A percentile compares a stretch with the other conserved stretches of the same genome.
These are phyloP conservation scores for Drosophila yooni DNA, from an alignment of 2,888 invertebrate species.

Conservation along the genomic window DNA sequence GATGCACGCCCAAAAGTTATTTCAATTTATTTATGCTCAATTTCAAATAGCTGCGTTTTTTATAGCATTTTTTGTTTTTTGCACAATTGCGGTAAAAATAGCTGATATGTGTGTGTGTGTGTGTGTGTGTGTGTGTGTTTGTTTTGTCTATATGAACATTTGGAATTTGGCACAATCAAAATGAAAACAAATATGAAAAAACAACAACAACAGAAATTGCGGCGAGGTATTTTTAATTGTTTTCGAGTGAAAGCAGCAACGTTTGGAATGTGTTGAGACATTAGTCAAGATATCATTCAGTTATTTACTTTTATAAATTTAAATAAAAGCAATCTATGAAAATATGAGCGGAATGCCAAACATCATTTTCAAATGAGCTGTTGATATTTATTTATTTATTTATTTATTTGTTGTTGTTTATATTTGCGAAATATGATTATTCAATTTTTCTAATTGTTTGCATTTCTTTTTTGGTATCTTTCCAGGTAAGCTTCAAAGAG, in stretches of 20 bases:
- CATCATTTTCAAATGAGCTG: neutral
- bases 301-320: constrained; percentile 1
- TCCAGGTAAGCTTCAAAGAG: constrained; percentile 36
- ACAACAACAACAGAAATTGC: constrained; percentile 9
- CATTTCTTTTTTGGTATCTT: constrained; percentile 7
- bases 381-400: neutral
- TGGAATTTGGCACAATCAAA: constrained; percentile 47
- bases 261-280: constrained; percentile 14
- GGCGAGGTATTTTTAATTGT: constrained; percentile 16
- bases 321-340: neutral
- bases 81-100: constrained; percentile 42
- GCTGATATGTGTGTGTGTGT: constrained; percentile 8
- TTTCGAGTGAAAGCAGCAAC: constrained; percentile 24
- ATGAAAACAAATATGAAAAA: constrained; percentile 11
- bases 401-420: neutral
- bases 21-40: constrained; percentile 16
- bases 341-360: neutral
- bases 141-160: constrained; percentile 28
- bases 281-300: neutral
- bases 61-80: constrained; percentile 18
- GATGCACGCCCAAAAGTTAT: constrained; percentile 16
- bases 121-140: neutral
- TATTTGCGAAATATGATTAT: neutral
- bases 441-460: constrained; percentile 1
- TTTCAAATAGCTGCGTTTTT: constrained; percentile 14